Evolutionary conservation across 2,797 vertebrate species (phyloP), one percentile per base, ranked within the genome.

Genomic region (Neosilurus mollespiculum): DNA sequence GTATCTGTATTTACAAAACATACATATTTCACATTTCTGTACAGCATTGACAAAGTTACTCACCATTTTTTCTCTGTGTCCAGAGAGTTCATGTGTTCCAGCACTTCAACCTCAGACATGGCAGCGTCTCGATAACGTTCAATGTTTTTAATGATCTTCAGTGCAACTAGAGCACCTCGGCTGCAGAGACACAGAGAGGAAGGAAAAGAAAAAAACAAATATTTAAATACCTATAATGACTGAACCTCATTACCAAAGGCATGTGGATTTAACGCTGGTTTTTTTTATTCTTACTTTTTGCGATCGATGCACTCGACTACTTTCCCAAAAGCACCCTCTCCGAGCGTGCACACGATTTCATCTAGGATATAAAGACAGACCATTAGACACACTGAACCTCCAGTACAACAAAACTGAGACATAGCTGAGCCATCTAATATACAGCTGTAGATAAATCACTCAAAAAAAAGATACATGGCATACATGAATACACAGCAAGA

Each of bases 141-240:
- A 12, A 95, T 93, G 91, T 96, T 98, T 95, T 95, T 97, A 90
- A 97, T 94, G 6, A 99, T 96, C 95, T 99, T 99, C 94, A 99
- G 93, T 58, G 98, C 98, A 7, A 98, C 95, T 1, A 88, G 95
- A 78, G 92, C 89, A 64, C 92, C 90, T 88, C 94, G 94, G 92
- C 93, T 90, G 80, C 87, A 87, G 85, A 18, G 58, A 20, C 16
- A 56, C 8, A 2, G 15, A 9, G 16, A 56, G 5, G 54, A 56
- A 49, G 7, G 4, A 59, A 18, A n/a, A 75, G 7, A 77, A 24
- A 49, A 14, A 1, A 2, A 20, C 22, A 53, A 15, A 24, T 18
- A 43, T 37, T 0, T 34, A 18, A 65, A 66, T 43, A 9, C 5
- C 22, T 7, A 81, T n/a, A 2, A 90, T 0, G 8, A 18, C 0